Conservation (phyloP, 1,140 invertebrate genomes). For the Drosophila varians region DNA sequence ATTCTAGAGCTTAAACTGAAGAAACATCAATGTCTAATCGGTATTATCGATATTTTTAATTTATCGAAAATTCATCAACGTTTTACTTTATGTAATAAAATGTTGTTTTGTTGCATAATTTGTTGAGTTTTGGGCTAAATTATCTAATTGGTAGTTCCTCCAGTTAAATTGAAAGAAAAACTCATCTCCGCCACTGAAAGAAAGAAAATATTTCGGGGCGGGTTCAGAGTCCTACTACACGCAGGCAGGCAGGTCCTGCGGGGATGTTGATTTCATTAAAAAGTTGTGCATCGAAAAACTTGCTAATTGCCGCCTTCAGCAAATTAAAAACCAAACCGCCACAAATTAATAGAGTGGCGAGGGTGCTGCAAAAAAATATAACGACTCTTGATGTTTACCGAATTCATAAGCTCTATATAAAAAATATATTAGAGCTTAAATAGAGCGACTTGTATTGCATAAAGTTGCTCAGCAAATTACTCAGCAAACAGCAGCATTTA, state of each 20-base stretch:
- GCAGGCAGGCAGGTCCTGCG: conserved; percentile 28
- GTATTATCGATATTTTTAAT: no score
- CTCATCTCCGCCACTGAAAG: no score
- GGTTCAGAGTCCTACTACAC: no score
- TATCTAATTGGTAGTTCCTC: no score
- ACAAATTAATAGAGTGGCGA: conserved; percentile 5
- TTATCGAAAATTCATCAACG: no score
- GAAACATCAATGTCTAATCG: no score
- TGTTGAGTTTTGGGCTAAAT: no score
- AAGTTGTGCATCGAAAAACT: conserved; percentile 56
- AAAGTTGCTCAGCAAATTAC: conserved; percentile 51
- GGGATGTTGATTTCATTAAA: conserved; percentile 64
- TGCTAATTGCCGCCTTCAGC: conserved; percentile 39
- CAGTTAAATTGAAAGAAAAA: no score
- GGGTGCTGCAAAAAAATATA: background rate
- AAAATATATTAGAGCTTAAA: background rate
- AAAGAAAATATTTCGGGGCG: no score
- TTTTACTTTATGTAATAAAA: no score
- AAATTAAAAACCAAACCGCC: conserved; percentile 20
- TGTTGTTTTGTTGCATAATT: no score
- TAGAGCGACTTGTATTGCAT: conserved; percentile 23
- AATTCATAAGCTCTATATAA: conserved; percentile 4
- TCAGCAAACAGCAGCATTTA: conserved; percentile 60
- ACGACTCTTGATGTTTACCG: conserved; percentile 14
- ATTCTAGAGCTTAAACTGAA: no score